Evolutionary conservation across 2,888 invertebrate genomes (phyloP), one percentile per base, ranked within the genome.

Genomic region (Cheilosia vulpina): DNA sequence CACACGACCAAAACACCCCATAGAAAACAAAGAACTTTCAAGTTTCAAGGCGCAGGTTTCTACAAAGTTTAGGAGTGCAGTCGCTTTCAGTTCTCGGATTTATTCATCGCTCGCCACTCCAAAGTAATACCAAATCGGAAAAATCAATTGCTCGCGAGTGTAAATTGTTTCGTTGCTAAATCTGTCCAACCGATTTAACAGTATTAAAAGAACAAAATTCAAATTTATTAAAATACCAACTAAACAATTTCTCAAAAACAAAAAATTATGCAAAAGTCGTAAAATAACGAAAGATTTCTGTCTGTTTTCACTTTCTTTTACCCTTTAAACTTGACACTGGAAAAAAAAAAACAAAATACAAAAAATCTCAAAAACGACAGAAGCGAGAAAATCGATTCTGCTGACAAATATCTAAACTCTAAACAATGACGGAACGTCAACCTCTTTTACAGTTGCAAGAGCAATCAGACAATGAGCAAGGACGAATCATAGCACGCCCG

Each of bases 391-490:
- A 76, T 76, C 78, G 57, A 76, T 80, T 76, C 21, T 34, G 31
- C 41, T 19, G n/a, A 34, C n/a, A 31, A 53, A 2, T 1, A 62
- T 15, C 13, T 9, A 17, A 19, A 7, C 17, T 55, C 41, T 19
- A 88, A 69, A 91, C 90, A 90, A 95, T 95, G 94, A 94, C 95
- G 89, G 96, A 96, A 93, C 95, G 95, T 89, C 95, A 95, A 89
- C 96, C 96, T 52, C 93, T 95, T 72, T 81, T 90, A 31, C 90
- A 89, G 73, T 73, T 79, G 34, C 89, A 90, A 43, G 91, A 91
- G 55, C 88, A 88, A 47, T 88, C 89, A 11, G 90, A 90, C 69
- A 88, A 89, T 53, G 90, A 91, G 68, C 89, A 89, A 6, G 88
- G 87, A 45, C 88, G 89, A 11, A 81, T 87, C 13, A 83, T 89